Conservation (phyloP, 1,140 invertebrate species). For the Bombus difficillimus region DNA sequence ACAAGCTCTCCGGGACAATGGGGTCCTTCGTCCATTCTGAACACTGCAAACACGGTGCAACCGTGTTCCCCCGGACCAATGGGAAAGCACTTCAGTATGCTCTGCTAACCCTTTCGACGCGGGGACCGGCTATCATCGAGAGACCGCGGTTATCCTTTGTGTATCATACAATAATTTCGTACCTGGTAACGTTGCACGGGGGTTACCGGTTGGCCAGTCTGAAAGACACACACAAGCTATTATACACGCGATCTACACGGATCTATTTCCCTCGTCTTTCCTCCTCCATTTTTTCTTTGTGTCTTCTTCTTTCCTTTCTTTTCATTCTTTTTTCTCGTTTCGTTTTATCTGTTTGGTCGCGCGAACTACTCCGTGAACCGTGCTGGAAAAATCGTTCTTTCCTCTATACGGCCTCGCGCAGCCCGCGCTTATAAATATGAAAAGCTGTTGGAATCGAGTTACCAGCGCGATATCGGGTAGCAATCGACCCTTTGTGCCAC, state of each 20-base stretch:
- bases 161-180: constrained; percentile 68
- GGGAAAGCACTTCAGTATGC: constrained; percentile 72
- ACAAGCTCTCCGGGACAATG: constrained; percentile 80
- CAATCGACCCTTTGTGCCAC: constrained; percentile 35
- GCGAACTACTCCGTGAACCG: not conserved
- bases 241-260: constrained; percentile 14
- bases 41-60: constrained; percentile 79
- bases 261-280: not conserved
- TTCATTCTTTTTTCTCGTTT: not conserved
- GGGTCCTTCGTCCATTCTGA: constrained; percentile 79
- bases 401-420: not conserved
- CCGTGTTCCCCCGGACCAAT: constrained; percentile 74
- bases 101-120: constrained; percentile 75
- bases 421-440: constrained; percentile 66
- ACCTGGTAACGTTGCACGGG: constrained; percentile 61
- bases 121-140: constrained; percentile 65
- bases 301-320: not conserved
- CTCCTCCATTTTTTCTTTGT: not conserved
- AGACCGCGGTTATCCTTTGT: constrained; percentile 68
- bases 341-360: constrained; percentile 12
- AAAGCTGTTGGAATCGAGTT: constrained; percentile 60
- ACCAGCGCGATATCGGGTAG: constrained; percentile 55
- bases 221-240: not conserved
- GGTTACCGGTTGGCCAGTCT: not conserved
- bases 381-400: constrained; percentile 49